Base-by-base conservation (phyloP, 2,888 invertebrate species). In the Drosophila yooni region DNA sequence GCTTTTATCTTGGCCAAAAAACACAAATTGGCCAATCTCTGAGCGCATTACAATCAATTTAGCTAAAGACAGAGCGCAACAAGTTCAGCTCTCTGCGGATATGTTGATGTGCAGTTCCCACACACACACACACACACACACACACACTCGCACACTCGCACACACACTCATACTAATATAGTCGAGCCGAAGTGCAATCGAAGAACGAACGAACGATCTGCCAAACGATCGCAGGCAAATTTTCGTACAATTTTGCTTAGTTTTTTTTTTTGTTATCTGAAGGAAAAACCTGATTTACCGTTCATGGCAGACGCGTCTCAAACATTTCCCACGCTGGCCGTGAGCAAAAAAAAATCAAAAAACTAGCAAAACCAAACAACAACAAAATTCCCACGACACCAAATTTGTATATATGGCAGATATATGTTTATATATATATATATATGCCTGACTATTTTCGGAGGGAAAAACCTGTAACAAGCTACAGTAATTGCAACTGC, bases 251-350 rank as follows among this genome's bases (percentile, higher is more conserved):
- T 54, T 64, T 54, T 68, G 27, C 67, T 56, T 11, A 33, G 3
- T 33, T 33, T 33, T 76, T 81, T 78, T 66, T 65, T 74, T 81
- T 72, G 73, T 62, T 74, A 67, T 46, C 46, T 46, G 70, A 89
- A 88, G 81, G 74, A 81, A 86, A 89, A 89, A 89, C 90, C 90
- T 88, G 89, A 89, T 90, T 89, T 90, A 88, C 84, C 86, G 82
- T 89, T 90, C 57, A 74, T 46, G 68, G 67, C 76, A 71, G 61
- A 74, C 79, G 81, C 79, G 67, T 79, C 77, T 63, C 80, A 78
- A 84, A 83, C 77, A 87, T 80, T 89, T 89, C 89, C 91, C 89
- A 89, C 89, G 90, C 87, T 82, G 77, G 82, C 81, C 78, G 62
- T 71, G 62, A 75, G 79, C 72, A 57, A 68, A 79, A 78, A 74